Evolutionary conservation across 2,113 vertebrate species (phyloP), one percentile per base, ranked within the genome.

Genomic region (Elachura formosa): DNA sequence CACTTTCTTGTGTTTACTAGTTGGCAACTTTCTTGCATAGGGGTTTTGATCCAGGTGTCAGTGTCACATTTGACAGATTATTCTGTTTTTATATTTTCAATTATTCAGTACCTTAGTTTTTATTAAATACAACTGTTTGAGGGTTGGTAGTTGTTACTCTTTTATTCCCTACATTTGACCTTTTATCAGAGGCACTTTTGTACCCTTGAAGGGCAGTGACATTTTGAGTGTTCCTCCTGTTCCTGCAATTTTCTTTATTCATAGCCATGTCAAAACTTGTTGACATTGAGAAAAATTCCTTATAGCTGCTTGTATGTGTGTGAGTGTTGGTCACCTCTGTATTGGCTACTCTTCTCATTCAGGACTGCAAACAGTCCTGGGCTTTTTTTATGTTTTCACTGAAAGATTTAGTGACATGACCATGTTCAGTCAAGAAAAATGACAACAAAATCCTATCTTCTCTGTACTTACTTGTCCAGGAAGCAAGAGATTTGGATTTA

Each of bases 151-250:
- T 76, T 93, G 36, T 81, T 84, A 80, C 43, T 88, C 66, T 94
- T 97, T 94, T 89, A 23, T 90, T 48, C 36, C 8, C 58, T 73
- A 58, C 51, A 19, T 49, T 46, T 97, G 82, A 96, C 87, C 93
- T 96, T 94, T 86, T 92, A 78, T 59, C 69, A 33, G 51, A 79
- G 52, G 29, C 4, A 16, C 33, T 63, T 68, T 63, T 95, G 52
- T 92, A 75, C 52, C 64, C 80, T 82, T 89, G 51, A 58, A 81
- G 34, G 66, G 58, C 66, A 67, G 9, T 56, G 75, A 68, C 63
- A 45, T 85, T 92, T 83, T 66, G 38, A 84, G n/a, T 66, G 25
- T 48, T 82, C 80, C 43, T 92, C 45, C 49, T 51, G 18, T 78
- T 84, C 24, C 43, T 84, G 49, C 2, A 1, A 51, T 73, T 64